phyloP scores from a whole-genome alignment of 2,888 invertebrate genomes.

The Idaea dimidiata region DNA sequence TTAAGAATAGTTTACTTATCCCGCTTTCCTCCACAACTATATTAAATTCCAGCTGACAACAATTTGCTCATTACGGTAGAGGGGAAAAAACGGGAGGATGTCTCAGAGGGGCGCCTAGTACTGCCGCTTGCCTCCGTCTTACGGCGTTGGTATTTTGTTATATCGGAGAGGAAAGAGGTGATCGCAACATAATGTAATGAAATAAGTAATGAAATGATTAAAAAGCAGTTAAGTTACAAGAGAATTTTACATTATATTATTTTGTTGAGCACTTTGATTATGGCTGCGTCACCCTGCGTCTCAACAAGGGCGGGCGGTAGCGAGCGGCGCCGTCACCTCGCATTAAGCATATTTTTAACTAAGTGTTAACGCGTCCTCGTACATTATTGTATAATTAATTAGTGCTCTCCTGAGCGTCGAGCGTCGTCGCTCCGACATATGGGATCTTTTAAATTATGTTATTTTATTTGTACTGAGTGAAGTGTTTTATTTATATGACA shows the following conservation, averaged over 20 bases:
- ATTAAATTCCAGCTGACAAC: conserved; percentile 45
- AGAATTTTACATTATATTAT: too few relatives aligned
- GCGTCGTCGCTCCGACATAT: not conserved
- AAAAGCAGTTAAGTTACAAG: too few relatives aligned
- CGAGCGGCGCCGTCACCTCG: not conserved
- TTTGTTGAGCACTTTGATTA: too few relatives aligned
- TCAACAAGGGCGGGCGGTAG: too few relatives aligned
- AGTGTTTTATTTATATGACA: not conserved
- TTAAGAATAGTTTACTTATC: conserved; percentile 19
- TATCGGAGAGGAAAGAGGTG: too few relatives aligned
- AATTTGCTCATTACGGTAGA: conserved; percentile 36
- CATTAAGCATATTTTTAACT: not conserved
- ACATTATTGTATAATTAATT: conserved; percentile 1
- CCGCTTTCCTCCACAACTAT: conserved; percentile 24
- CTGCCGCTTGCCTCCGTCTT: too few relatives aligned
- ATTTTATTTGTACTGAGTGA: not conserved
- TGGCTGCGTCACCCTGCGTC: too few relatives aligned
- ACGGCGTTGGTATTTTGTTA: too few relatives aligned
- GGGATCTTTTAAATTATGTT: not conserved
- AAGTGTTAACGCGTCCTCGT: not conserved
- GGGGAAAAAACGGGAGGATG: conserved; percentile 15
- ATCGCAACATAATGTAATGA: too few relatives aligned
- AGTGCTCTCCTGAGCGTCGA: not conserved
- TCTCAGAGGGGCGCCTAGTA: not conserved
- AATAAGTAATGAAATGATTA: too few relatives aligned